Evolutionary conservation across 2,888 invertebrate species (phyloP).

Genomic region (Mamestra brassicae): DNA sequence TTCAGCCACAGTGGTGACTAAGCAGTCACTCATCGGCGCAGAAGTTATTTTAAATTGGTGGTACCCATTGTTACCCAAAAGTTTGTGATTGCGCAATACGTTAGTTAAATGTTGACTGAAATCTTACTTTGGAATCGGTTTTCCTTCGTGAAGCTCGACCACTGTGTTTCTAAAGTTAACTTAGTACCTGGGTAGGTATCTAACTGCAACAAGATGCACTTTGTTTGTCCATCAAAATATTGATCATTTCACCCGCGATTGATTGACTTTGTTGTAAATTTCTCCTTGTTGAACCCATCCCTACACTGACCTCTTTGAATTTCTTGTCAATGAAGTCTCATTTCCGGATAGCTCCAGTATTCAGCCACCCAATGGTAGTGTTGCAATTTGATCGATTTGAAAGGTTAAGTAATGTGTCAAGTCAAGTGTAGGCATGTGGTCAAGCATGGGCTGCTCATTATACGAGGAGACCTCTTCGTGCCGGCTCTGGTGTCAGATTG

Average conservation of each 20-base stretch:
- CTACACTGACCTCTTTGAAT: conserved; percentile 23
- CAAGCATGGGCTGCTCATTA: conserved; percentile 19
- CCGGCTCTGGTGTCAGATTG: conserved; percentile 1
- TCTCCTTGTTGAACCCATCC: conserved; percentile 23
- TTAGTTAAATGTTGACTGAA: too few species aligned
- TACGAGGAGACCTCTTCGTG: background rate
- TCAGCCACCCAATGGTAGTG: background rate
- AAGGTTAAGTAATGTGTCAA: conserved; percentile 41
- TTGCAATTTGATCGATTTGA: conserved; percentile 27
- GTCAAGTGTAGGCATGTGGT: conserved; percentile 15
- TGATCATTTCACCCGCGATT: background rate
- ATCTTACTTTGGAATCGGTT: too few species aligned
- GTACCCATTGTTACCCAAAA: too few species aligned
- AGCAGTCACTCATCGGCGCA: too few species aligned
- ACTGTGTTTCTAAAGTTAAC: too few species aligned
- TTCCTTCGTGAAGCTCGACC: too few species aligned
- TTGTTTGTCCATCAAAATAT: background rate
- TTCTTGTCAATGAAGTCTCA: conserved; percentile 12
- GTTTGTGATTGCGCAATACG: too few species aligned
- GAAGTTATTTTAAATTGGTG: too few species aligned
- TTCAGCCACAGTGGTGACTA: too few species aligned
- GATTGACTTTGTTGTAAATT: conserved; percentile 26
- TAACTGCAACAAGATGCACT: background rate
- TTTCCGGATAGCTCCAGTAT: conserved; percentile 6
- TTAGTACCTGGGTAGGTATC: background rate